Evolutionary conservation across 2,888 invertebrate genomes (phyloP).

Genomic region (Automeris io): DNA sequence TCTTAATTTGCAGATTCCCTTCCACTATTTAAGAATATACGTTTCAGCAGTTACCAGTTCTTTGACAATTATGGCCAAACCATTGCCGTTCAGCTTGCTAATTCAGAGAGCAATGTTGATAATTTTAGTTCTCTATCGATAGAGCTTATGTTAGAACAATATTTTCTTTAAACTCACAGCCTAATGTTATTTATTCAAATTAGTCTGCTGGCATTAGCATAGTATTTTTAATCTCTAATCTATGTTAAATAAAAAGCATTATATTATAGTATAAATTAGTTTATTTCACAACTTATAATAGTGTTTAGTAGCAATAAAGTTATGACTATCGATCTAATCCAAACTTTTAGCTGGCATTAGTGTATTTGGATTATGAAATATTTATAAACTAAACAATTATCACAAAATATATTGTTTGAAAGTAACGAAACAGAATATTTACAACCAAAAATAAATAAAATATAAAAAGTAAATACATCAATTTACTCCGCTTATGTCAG

Average conservation of each 20-base stretch:
- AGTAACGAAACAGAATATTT: constrained; percentile 32
- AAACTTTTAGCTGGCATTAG: constrained; percentile 74
- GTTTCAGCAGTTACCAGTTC: too few relatives aligned
- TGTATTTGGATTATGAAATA: constrained; percentile 68
- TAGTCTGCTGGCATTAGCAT: too few relatives aligned
- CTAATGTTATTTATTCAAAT: too few relatives aligned
- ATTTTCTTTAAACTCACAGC: too few relatives aligned
- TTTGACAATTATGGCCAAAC: too few relatives aligned
- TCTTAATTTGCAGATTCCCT: too few relatives aligned
- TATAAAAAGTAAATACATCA: not conserved
- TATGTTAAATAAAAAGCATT: constrained; percentile 10
- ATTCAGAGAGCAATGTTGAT: too few relatives aligned
- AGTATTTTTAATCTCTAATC: too few relatives aligned
- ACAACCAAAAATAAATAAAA: constrained; percentile 8
- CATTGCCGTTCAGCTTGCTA: too few relatives aligned
- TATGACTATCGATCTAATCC: constrained; percentile 71
- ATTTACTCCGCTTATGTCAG: not conserved
- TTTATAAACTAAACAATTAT: constrained; percentile 54
- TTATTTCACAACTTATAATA: constrained; percentile 72
- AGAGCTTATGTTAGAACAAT: too few relatives aligned
- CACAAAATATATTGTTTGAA: constrained; percentile 51
- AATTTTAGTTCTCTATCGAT: too few relatives aligned
- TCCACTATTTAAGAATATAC: too few relatives aligned
- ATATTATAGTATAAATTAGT: constrained; percentile 62
- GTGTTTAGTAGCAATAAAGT: constrained; percentile 60